Percentiles rank a stretch among this genome's conserved stretches.
These are phyloP conservation scores for Diachasmimorpha longicaudata DNA, from an alignment of 1,140 invertebrate genomes.

Conservation along the genomic window DNA sequence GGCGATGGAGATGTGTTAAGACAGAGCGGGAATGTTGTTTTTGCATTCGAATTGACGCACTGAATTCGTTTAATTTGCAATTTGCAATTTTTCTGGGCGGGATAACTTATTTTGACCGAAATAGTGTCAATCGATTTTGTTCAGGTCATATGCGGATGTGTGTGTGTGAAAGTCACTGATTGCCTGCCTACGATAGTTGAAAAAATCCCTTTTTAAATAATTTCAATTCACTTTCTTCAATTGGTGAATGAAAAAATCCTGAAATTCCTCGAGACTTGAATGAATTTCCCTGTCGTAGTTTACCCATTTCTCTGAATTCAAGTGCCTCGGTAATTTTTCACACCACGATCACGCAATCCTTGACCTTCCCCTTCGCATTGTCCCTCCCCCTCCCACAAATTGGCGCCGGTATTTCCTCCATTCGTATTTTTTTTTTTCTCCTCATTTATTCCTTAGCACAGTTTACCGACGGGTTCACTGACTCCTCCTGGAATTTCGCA, in stretches of 20 bases:
- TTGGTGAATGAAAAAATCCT: not conserved
- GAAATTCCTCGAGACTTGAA: not conserved
- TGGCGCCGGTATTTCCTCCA: not conserved
- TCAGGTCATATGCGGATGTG: too few species aligned
- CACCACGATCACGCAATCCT: slow-evolving; percentile 4
- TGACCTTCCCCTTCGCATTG: not conserved
- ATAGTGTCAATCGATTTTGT: too few species aligned
- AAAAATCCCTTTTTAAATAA: too few species aligned
- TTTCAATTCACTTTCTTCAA: too few species aligned
- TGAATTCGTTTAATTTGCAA: too few species aligned
- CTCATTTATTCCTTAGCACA: not conserved
- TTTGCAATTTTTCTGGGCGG: too few species aligned
- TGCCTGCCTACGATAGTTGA: too few species aligned
- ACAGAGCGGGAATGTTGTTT: too few species aligned
- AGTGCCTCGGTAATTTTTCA: not conserved
- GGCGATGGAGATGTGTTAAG: too few species aligned
- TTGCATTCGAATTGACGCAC: too few species aligned
- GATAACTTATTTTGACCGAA: too few species aligned
- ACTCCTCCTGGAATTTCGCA: not conserved
- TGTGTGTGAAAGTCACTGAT: too few species aligned
- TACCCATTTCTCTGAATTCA: not conserved
- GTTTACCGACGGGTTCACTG: not conserved
- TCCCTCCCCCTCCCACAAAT: not conserved
- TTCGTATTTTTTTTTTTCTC: not conserved
- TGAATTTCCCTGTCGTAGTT: not conserved